A percentile compares a stretch with the other conserved stretches of the same genome.
Conservation (phyloP, 2,797 vertebrate species). For the Cirrhinus molitorella region DNA sequence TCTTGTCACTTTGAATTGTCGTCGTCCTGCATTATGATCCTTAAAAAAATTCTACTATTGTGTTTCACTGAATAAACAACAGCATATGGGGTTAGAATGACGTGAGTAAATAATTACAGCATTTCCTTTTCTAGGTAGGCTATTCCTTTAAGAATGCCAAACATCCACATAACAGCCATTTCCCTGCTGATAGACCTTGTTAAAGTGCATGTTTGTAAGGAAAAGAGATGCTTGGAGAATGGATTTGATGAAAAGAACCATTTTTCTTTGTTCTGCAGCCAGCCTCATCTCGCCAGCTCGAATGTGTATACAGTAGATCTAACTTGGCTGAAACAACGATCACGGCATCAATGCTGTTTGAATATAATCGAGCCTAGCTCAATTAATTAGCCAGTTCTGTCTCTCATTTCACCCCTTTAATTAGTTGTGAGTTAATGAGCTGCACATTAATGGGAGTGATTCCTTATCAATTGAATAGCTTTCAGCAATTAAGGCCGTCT, state of each 20-base stretch:
- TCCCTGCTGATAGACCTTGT: background rate
- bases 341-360: slow-evolving; percentile 68
- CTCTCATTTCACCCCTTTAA: slow-evolving; percentile 73
- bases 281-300: slow-evolving; percentile 24
- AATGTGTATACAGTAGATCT: slow-evolving; percentile 32
- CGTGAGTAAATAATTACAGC: background rate
- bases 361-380: slow-evolving; percentile 58
- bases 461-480: slow-evolving; percentile 77
- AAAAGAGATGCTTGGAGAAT: background rate
- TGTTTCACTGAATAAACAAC: background rate
- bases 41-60: background rate
- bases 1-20: background rate
- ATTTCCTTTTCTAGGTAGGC: background rate
- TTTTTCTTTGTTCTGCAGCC: slow-evolving; percentile 9
- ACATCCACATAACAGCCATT: background rate
- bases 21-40: background rate
- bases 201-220: background rate
- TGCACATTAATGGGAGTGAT: slow-evolving; percentile 73
- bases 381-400: slow-evolving; percentile 74
- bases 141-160: background rate
- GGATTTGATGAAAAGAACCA: slow-evolving; percentile 20
- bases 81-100: background rate
- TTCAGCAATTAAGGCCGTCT: slow-evolving; percentile 75
- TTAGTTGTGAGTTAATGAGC: slow-evolving; percentile 78
- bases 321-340: slow-evolving; percentile 42